Base-by-base conservation (phyloP, 2,113 vertebrate species). In the Argyrosomus japonicus region DNA sequence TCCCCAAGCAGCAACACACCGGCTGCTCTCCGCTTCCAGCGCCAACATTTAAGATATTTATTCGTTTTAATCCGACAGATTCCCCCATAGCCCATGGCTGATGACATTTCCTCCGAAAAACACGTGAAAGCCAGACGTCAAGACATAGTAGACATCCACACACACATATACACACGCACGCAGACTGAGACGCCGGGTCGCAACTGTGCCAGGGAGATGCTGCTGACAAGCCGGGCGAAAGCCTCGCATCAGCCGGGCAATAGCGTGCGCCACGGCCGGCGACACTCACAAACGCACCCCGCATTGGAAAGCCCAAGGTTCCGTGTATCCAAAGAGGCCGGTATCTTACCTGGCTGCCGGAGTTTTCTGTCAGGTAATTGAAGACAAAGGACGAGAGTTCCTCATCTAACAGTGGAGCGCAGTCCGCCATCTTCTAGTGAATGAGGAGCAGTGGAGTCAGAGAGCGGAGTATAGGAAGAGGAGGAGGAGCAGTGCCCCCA, bases 371-470 rank as follows among this genome's bases (percentile, higher is more conserved):
- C 94, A 99, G 95, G 95, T 98, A 98, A 95, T 94, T 98, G 95
- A 98, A 98, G 93, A 98, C 97, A 94, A 98, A 98, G 87, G 97
- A 98, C 93, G 97, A 97, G 92, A 99, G 97, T 95, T 98, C 97
- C 88, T 99, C 97, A 91, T 99, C 97, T 92, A 98, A 96, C 93
- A 99, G 96, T 95, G 96, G 94, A 95, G 96, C 95, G 96, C 97
- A 97, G 96, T 98, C 97, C 97, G 96, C 98, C 98, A 99, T 99
- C 97, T 98, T 99, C 97, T 96, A 96, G 96, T 94, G 95, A 96
- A 96, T 96, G 95, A 95, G 92, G 86, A 91, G 78, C 91, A 64
- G 91, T 18, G 89, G 80, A 93, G 81, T 80, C 92, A 89, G 91
- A 86, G 89, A 85, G 91, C 86, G 75, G 89, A 77, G 89, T 96